Base-by-base conservation (phyloP, 2,797 vertebrate genomes). In the Cirrhinus molitorella region DNA sequence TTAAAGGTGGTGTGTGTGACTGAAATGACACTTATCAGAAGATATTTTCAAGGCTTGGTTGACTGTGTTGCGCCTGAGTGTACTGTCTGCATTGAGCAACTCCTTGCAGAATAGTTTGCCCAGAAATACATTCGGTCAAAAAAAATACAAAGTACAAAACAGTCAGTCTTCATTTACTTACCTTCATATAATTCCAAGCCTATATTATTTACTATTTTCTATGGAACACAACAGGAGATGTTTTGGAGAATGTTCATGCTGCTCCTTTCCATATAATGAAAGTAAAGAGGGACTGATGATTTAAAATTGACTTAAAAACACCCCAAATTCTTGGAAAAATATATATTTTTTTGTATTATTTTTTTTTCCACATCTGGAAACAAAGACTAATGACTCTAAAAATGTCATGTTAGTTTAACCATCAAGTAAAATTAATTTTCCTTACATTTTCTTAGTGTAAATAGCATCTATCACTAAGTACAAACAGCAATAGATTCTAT, bases 1-100 rank as follows among this genome's bases (percentile, higher is more conserved):
- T 87, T 79, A 81, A 57, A 25, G 21, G 53, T 47, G 28, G 21
- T 28, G 70, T 76, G 70, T 76, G 37, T 34, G n/a, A 79, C 37
- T 80, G 67, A 49, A 55, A 80, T 31, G 14, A 73, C 45, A 59
- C 1, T 25, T 49, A 63, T 83, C 65, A 73, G 45, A 25, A 13
- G 10, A 51, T 28, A 65, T 82, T 74, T 73, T 65, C 10, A 65
- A 74, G n/a, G 16, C 66, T 12, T 66, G 71, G 21, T 53, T 55
- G 71, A 82, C 45, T 37, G 13, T 43, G 45, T 72, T 49, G 45
- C 49, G 19, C 11, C 66, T 43, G 51, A 37, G 16, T 37, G 14
- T 40, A 40, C 16, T 7, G 21, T 72, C 16, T 65, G 49, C 28
- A 37, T 11, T 66, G 45, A 25, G 23, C 17, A 77, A 28, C 40